A percentile compares a stretch with the other conserved stretches of the same genome.
These are phyloP conservation scores for Aphis gossypii DNA, from an alignment of 1,140 invertebrate species.

Conservation along the genomic window DNA sequence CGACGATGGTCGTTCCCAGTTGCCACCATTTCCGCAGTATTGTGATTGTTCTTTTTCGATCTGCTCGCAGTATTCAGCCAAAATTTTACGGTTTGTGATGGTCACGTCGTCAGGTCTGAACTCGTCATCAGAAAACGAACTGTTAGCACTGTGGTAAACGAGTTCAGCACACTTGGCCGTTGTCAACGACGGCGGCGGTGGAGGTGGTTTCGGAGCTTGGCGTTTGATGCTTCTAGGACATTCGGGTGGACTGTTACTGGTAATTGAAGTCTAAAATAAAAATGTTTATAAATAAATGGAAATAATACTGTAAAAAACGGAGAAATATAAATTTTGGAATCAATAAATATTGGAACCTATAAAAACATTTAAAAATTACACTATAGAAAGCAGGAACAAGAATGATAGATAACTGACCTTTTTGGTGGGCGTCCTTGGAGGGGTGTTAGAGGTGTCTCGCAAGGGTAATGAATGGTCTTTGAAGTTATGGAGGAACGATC, in stretches of 20 bases:
- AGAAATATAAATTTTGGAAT: neutral
- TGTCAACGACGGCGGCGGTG: neutral
- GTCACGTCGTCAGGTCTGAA: neutral
- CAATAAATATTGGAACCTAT: neutral
- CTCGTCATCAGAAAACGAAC: constrained; percentile 34
- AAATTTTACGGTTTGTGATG: constrained; percentile 27
- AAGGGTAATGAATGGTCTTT: constrained; percentile 70
- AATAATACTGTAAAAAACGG: neutral
- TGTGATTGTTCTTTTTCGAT: constrained; percentile 44
- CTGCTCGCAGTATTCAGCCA: constrained; percentile 51
- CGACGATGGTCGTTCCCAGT: neutral
- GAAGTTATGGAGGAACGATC: constrained; percentile 75
- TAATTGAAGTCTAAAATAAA: constrained; percentile 70
- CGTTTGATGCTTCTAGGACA: constrained; percentile 59
- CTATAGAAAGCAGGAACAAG: neutral
- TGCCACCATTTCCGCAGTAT: too few species aligned
- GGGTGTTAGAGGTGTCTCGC: constrained; percentile 68
- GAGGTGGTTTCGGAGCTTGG: constrained; percentile 60
- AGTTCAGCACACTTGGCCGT: neutral
- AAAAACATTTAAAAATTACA: neutral
- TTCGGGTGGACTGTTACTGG: constrained; percentile 62
- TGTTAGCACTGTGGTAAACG: neutral
- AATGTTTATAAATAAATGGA: neutral
- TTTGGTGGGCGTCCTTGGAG: constrained; percentile 39
- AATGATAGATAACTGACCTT: neutral